These are phyloP conservation scores for Cotesia chilonis DNA, from an alignment of 1,140 invertebrate species.

Conservation along the genomic window DNA sequence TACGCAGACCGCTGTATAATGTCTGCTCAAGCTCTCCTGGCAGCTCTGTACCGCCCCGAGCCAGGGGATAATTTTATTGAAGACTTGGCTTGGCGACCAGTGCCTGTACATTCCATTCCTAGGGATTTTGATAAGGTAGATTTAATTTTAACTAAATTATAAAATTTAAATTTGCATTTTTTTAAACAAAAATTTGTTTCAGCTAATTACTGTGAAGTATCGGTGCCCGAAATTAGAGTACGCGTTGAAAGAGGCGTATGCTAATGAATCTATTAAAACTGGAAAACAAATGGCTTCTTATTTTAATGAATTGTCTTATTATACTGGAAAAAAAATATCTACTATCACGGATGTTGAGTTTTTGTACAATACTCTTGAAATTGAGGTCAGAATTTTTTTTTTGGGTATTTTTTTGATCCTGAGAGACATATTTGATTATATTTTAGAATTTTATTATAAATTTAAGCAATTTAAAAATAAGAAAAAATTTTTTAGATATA, in stretches of 20 bases:
- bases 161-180: neutral
- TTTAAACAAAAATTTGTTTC: conserved; percentile 34
- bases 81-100: conserved; percentile 83
- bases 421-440: too few species aligned
- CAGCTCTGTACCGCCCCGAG: conserved; percentile 82
- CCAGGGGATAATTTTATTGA: conserved; percentile 76
- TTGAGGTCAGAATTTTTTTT: conserved; percentile 65
- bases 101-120: conserved; percentile 82
- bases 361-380: conserved; percentile 77
- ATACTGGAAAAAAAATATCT: conserved; percentile 74
- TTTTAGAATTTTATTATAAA: conserved; percentile 14
- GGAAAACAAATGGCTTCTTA: conserved; percentile 52
- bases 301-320: conserved; percentile 71
- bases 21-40: conserved; percentile 83
- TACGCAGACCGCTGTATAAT: conserved; percentile 84
- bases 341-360: conserved; percentile 76
- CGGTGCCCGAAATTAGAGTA: conserved; percentile 72
- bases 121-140: conserved; percentile 74
- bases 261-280: conserved; percentile 45
- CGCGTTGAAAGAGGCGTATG: conserved; percentile 66
- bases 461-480: neutral
- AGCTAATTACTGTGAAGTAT: conserved; percentile 72
- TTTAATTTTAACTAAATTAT: neutral
- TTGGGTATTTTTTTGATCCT: neutral
- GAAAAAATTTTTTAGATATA: too few species aligned